A percentile compares a stretch with the other conserved stretches of the same genome.
Evolutionary conservation across 2,113 vertebrate species (phyloP).

Genomic region (Leiothrix lutea): DNA sequence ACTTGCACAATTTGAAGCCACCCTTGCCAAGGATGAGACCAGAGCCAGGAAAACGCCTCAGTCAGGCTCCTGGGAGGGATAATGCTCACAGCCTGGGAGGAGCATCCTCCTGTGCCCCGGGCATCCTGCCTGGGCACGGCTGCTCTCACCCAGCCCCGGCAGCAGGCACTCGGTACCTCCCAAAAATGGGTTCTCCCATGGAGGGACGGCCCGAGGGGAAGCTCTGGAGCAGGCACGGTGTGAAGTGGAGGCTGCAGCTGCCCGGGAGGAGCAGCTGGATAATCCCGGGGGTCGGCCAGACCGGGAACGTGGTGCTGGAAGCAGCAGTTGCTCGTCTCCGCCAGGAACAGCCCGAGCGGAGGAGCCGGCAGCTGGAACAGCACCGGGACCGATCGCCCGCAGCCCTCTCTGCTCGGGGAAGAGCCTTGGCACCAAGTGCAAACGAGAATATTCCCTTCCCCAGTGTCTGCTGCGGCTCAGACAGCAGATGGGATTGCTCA

Average conservation of each 20-base stretch:
- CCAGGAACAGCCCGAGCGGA: not conserved
- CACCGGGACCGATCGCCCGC: not conserved
- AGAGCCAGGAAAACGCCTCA: not conserved
- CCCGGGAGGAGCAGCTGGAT: not conserved
- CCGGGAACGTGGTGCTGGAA: not conserved
- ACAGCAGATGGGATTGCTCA: constrained; percentile 69
- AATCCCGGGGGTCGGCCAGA: not conserved
- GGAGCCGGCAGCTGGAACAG: constrained; percentile 47
- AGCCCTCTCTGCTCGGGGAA: not conserved
- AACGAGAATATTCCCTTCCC: constrained; percentile 47
- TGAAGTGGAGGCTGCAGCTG: not conserved
- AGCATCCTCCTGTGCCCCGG: rapidly evolving
- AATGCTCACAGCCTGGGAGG: not conserved
- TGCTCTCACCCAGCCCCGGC: not conserved
- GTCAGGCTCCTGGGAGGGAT: not conserved
- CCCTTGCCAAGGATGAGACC: not conserved
- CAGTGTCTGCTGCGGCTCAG: constrained; percentile 8
- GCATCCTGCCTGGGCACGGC: not conserved
- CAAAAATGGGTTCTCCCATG: not conserved
- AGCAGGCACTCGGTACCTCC: not conserved
- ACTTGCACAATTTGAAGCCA: not conserved
- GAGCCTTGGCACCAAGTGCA: constrained; percentile 24
- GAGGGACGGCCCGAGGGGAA: rapidly evolving
- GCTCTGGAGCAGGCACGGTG: not conserved
- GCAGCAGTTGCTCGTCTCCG: not conserved